Evolutionary conservation across 1,140 invertebrate species (phyloP).

Genomic region (Heliconius congener): DNA sequence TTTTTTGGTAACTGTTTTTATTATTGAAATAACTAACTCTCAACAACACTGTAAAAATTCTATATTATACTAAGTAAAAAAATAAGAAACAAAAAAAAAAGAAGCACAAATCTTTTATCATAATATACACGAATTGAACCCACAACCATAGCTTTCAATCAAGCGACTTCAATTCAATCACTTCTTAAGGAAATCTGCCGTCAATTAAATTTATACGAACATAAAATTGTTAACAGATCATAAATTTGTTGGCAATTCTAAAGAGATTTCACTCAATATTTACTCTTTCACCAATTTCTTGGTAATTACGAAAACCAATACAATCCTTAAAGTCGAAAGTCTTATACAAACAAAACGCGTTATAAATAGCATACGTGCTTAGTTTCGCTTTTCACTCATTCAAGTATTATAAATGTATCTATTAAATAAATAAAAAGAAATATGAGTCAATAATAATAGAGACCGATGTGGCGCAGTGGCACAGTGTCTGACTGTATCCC

Average conservation of each 20-base stretch:
- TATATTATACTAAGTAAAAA: too few species aligned
- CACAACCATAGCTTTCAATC: too few species aligned
- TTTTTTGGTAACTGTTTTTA: too few species aligned
- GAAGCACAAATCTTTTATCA: too few species aligned
- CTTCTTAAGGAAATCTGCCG: background rate
- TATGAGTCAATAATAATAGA: too few species aligned
- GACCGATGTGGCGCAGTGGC: too few species aligned
- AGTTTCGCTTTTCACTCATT: constrained; percentile 13
- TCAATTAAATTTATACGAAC: constrained; percentile 1
- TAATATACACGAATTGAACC: too few species aligned
- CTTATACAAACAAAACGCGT: constrained; percentile 18
- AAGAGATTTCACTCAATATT: constrained; percentile 27
- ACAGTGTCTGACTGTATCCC: too few species aligned
- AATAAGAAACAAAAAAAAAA: too few species aligned
- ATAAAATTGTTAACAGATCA: constrained; percentile 16
- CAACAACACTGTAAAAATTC: too few species aligned
- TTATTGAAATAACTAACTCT: too few species aligned
- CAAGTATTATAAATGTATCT: background rate
- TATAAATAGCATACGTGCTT: constrained; percentile 2
- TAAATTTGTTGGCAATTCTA: background rate
- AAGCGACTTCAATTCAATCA: too few species aligned
- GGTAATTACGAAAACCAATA: constrained; percentile 17
- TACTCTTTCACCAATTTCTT: constrained; percentile 18
- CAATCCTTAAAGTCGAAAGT: constrained; percentile 19
- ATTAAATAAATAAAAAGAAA: background rate